Percentiles rank a stretch among this genome's conserved stretches.
Conservation (phyloP, 2,113 vertebrate species). For the Calyptomena viridis region DNA sequence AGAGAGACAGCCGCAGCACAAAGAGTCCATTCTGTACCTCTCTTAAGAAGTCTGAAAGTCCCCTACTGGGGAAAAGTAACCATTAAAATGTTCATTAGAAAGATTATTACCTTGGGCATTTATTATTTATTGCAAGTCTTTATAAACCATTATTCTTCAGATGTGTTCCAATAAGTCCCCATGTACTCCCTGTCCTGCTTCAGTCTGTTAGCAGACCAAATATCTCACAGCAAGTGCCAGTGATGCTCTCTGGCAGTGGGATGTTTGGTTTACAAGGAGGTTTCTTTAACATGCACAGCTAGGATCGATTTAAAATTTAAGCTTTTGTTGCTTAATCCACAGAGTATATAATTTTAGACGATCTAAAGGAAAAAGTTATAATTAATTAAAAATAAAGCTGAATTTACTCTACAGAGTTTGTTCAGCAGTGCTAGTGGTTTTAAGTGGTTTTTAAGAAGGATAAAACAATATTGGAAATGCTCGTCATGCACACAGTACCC, state of each 20-base stretch:
- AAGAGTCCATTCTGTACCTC: background rate
- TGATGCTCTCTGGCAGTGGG: background rate
- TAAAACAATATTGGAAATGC: background rate
- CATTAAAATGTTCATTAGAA: conserved; percentile 57
- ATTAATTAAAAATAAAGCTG: background rate
- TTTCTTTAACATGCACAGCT: background rate
- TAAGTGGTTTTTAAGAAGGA: too few species aligned
- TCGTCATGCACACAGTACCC: background rate
- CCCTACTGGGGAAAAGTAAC: conserved; percentile 12
- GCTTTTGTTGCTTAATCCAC: background rate
- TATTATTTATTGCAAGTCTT: conserved; percentile 39
- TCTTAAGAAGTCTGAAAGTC: conserved; percentile 12
- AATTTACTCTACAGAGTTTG: background rate
- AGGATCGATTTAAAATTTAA: background rate
- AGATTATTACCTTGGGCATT: conserved; percentile 26
- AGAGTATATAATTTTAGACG: background rate
- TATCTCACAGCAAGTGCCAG: background rate
- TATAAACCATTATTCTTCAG: background rate
- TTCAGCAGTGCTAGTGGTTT: background rate
- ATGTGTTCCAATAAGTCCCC: background rate
- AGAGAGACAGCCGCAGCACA: background rate
- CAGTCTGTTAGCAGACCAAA: background rate
- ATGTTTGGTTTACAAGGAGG: background rate
- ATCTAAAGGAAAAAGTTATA: background rate
- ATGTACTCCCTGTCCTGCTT: background rate